These are phyloP conservation scores for Bibio marci DNA, from an alignment of 2,888 invertebrate species.

Conservation along the genomic window DNA sequence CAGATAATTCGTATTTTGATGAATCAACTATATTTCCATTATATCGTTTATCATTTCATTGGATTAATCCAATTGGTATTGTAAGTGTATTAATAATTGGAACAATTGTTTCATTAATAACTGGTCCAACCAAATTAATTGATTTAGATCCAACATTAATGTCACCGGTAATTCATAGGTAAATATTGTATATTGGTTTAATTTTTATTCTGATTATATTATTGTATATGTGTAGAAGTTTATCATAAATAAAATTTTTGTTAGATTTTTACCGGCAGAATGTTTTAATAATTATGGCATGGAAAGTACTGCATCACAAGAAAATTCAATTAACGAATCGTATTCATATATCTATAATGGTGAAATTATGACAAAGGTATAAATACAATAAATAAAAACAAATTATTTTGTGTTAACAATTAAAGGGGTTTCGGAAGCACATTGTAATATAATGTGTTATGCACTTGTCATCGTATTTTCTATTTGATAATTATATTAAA, in stretches of 20 bases:
- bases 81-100: conserved; percentile 50
- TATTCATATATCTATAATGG: too few species aligned
- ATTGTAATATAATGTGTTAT: too few species aligned
- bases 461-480: too few species aligned
- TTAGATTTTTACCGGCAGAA: conserved; percentile 21
- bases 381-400: too few species aligned
- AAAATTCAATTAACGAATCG: too few species aligned
- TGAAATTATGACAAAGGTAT: too few species aligned
- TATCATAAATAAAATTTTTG: conserved; percentile 1
- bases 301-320: too few species aligned
- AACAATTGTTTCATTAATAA: conserved; percentile 40
- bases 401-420: too few species aligned
- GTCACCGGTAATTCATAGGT: conserved; percentile 41
- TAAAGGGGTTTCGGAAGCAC: too few species aligned
- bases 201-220: background rate
- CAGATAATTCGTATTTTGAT: conserved; percentile 17
- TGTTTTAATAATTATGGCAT: conserved; percentile 14
- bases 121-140: conserved; percentile 33
- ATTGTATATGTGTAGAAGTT: background rate
- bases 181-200: conserved; percentile 7
- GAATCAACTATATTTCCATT: conserved; percentile 46
- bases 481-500: too few species aligned
- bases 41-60: conserved; percentile 64
- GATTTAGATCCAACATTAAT: conserved; percentile 39
- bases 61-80: conserved; percentile 62